These are phyloP conservation scores for Leptobrachium leishanense DNA, from an alignment of 2,113 vertebrate species.

Conservation along the genomic window DNA sequence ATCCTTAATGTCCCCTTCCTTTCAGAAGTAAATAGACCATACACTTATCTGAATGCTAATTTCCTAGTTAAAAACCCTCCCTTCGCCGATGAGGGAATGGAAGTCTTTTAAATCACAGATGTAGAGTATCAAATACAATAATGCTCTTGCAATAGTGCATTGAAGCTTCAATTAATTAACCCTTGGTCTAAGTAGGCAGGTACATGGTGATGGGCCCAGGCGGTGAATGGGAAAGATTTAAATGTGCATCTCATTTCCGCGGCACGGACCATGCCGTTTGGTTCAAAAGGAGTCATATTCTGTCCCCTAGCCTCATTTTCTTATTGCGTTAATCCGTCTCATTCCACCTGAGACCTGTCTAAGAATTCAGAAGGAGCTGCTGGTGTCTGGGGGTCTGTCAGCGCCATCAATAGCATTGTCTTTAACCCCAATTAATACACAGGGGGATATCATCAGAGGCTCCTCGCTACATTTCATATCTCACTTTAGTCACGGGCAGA, in stretches of 20 bases:
- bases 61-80: constrained; percentile 94
- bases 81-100: constrained; percentile 79
- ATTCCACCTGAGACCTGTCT: constrained; percentile 81
- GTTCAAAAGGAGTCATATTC: constrained; percentile 87
- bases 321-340: constrained; percentile 84
- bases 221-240: constrained; percentile 91
- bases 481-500: not conserved
- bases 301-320: constrained; percentile 89
- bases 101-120: constrained; percentile 93
- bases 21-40: constrained; percentile 82
- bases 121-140: constrained; percentile 90
- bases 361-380: constrained; percentile 79
- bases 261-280: constrained; percentile 81
- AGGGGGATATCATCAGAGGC: not conserved
- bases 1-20: constrained; percentile 84
- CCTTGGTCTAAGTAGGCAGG: constrained; percentile 84
- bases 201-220: constrained; percentile 85
- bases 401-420: constrained; percentile 58
- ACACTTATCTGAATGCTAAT: constrained; percentile 99
- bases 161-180: constrained; percentile 95
- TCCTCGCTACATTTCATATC: not conserved
- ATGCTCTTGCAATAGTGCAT: constrained; percentile 83
- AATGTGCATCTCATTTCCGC: constrained; percentile 98
- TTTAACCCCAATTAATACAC: constrained; percentile 41
- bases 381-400: constrained; percentile 77